A percentile compares a stretch with the other conserved stretches of the same genome.
Evolutionary conservation across 2,113 vertebrate species (phyloP).

Genomic region (Paracanthobrama guichenoti): DNA sequence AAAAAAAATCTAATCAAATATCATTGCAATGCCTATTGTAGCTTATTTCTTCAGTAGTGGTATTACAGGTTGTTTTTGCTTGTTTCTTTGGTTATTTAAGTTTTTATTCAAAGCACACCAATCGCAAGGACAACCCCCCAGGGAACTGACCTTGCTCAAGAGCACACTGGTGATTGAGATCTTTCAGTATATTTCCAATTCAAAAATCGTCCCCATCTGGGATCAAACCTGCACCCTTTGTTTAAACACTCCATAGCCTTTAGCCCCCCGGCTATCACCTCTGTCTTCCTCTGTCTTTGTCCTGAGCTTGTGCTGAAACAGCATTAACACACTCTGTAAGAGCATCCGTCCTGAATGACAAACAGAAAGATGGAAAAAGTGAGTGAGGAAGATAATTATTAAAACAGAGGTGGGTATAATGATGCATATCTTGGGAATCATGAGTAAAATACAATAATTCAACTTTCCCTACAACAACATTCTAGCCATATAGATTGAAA

Average conservation of each 20-base stretch:
- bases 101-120: conserved; percentile 22
- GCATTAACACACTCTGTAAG: background rate
- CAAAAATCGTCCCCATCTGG: conserved; percentile 23
- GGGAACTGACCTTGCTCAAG: conserved; percentile 21
- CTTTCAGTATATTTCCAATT: conserved; percentile 26
- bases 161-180: conserved; percentile 6
- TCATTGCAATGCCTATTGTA: background rate
- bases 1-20: background rate
- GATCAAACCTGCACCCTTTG: conserved; percentile 35
- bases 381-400: background rate
- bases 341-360: conserved; percentile 31
- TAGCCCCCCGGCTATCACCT: conserved; percentile 11
- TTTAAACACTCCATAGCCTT: conserved; percentile 25
- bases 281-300: conserved; percentile 25
- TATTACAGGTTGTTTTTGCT: background rate
- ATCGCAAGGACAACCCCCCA: background rate
- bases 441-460: background rate
- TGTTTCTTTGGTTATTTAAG: background rate
- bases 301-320: conserved; percentile 31
- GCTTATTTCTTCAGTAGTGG: background rate
- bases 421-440: background rate
- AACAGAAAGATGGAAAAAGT: background rate
- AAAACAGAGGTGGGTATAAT: background rate
- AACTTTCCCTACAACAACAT: background rate
- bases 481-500: background rate